Evolutionary conservation across 2,113 vertebrate species (phyloP).

Genomic region (Suncus etruscus): DNA sequence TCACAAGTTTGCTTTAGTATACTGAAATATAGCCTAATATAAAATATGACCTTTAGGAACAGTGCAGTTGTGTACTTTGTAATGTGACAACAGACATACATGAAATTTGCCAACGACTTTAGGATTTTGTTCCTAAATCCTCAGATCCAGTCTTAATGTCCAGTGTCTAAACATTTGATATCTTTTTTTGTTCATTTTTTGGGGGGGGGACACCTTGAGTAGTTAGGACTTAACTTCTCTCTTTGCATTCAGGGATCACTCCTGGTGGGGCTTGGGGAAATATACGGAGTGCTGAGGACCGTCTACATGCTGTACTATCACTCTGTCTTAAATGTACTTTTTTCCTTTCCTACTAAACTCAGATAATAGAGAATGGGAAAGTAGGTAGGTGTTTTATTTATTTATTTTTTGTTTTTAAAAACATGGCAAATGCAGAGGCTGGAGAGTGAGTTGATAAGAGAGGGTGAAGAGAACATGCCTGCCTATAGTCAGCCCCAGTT

Average conservation of each 20-base stretch:
- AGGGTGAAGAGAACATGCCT: too few relatives aligned
- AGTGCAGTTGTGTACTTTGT: conserved; percentile 49
- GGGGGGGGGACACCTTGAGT: too few relatives aligned
- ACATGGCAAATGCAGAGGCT: too few relatives aligned
- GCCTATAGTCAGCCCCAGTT: too few relatives aligned
- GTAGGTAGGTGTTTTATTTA: neutral
- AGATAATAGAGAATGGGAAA: conserved; percentile 17
- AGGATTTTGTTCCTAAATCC: conserved; percentile 13
- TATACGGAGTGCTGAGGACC: too few relatives aligned
- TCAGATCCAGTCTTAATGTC: conserved; percentile 20
- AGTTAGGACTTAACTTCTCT: too few relatives aligned
- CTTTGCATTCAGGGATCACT: too few relatives aligned
- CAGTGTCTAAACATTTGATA: conserved; percentile 18
- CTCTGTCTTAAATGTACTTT: too few relatives aligned
- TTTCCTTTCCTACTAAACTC: neutral
- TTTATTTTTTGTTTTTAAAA: too few relatives aligned
- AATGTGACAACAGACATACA: neutral
- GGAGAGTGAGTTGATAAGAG: too few relatives aligned
- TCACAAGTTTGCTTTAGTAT: conserved; percentile 69
- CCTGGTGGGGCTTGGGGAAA: too few relatives aligned
- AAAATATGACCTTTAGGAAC: conserved; percentile 61
- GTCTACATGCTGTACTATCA: too few relatives aligned
- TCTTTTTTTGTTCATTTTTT: neutral
- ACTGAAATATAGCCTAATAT: conserved; percentile 52
- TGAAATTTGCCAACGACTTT: conserved; percentile 21